A percentile compares a stretch with the other conserved stretches of the same genome.
These are phyloP conservation scores for Luffia ferchaultella DNA, from an alignment of 2,888 invertebrate species.

Conservation along the genomic window DNA sequence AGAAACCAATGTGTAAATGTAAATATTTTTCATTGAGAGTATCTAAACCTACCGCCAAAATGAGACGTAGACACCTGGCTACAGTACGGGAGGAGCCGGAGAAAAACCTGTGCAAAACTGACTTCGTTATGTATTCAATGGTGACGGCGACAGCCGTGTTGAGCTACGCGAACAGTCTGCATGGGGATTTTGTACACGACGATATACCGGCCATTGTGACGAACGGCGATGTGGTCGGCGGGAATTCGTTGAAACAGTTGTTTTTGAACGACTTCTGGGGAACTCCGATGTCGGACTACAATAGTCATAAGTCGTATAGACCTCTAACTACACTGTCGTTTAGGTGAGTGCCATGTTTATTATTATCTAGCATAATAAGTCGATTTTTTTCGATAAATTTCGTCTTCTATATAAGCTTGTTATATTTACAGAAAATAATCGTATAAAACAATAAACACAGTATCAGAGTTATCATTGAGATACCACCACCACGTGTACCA, in stretches of 20 bases:
- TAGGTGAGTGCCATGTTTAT: conserved; percentile 71
- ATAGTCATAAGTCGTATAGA: conserved; percentile 88
- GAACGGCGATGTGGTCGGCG: conserved; percentile 81
- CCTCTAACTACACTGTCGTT: conserved; percentile 85
- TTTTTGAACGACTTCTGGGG: conserved; percentile 90
- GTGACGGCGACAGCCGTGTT: conserved; percentile 73
- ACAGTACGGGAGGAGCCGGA: conserved; percentile 43
- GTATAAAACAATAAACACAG: no score
- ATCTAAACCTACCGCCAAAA: conserved; percentile 33
- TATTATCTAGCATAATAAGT: no score
- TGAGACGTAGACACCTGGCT: conserved; percentile 48
- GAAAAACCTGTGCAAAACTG: conserved; percentile 31
- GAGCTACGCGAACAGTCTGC: conserved; percentile 78
- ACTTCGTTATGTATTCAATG: conserved; percentile 68
- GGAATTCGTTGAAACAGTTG: conserved; percentile 69
- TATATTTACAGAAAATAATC: no score
- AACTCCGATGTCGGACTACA: conserved; percentile 79
- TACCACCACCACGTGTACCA: no score
- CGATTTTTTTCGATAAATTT: no score
- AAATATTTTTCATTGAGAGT: conserved; percentile 42
- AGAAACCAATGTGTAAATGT: conserved; percentile 51
- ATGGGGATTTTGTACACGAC: conserved; percentile 88
- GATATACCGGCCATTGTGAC: conserved; percentile 85
- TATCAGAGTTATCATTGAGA: no score
- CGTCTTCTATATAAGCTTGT: no score